Evolutionary conservation across 2,888 invertebrate species (phyloP), one percentile per base, ranked within the genome.

Genomic region (Chirona hameri): DNA sequence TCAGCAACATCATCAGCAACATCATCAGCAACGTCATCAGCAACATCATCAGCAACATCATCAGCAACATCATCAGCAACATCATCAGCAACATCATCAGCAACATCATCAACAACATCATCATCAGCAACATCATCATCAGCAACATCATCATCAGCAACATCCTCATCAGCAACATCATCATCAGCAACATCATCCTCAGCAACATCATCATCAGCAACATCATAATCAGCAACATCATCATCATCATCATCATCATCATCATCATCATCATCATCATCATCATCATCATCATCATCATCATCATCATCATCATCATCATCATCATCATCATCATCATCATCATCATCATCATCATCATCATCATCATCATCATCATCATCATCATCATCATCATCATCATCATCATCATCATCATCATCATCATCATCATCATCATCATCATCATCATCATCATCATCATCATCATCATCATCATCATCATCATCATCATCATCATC

Each of bases 371-470:
- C 0, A 80, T 31, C 39, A 2, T 80, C 46, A 39, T 80, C 12
- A 80, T 3, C 52, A 81, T n/a, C n/a, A 14, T 52, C n/a, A 52
- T 52, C 55, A 81, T 27, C 81, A 81, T 81, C 27, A 81, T 24
- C 52, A 48, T 27, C 52, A 55, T 12, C 24, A 9, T 29, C 39
- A 1, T 9, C 39, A 0, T 29, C 10, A 80, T 80, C 0, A 80
- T 31, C 39, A 2, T 80, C 46, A 39, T 80, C 12, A 80, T 3
- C 52, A 81, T n/a, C n/a, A 14, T 52, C n/a, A 52, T 52, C 55
- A 81, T 27, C 81, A 81, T 81, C 27, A 81, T 24, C 52, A 48
- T 27, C 52, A 55, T 12, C 24, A 9, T 29, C 39, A 1, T 9
- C 39, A 0, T 29, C 10, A 80, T 80, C 0, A 80, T 31, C 39